These are phyloP conservation scores for Poecilobothrus nobilitatus DNA, from an alignment of 2,888 invertebrate species.

Conservation along the genomic window DNA sequence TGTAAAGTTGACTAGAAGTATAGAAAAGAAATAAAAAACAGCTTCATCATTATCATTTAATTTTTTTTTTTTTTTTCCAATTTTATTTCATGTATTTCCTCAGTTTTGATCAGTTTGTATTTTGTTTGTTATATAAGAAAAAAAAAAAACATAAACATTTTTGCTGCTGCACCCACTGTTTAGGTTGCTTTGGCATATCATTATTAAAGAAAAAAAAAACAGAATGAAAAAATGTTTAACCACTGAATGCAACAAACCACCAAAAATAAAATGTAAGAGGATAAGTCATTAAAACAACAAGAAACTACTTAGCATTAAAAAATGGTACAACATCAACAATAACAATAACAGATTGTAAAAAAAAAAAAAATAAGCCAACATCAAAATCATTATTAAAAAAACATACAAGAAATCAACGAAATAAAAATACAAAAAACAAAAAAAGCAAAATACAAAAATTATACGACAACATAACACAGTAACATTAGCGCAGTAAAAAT, in stretches of 20 bases:
- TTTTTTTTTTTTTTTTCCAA: too few relatives aligned
- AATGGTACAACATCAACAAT: neutral
- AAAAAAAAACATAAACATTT: too few relatives aligned
- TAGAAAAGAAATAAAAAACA: neutral
- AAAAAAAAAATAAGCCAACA: neutral
- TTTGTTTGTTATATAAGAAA: neutral
- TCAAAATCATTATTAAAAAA: neutral
- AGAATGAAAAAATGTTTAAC: neutral
- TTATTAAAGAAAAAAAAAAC: neutral
- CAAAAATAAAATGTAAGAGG: neutral
- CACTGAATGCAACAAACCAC: neutral
- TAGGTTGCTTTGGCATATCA: neutral
- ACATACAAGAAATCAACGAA: neutral
- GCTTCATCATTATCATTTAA: neutral
- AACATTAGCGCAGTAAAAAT: neutral
- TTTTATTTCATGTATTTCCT: neutral
- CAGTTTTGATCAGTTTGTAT: neutral
- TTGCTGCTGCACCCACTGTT: neutral
- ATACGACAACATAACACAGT: too few relatives aligned
- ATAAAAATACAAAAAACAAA: neutral
- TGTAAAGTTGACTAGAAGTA: neutral
- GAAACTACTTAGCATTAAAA: conserved; percentile 4
- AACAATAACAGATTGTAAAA: too few relatives aligned
- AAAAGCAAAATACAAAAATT: neutral
- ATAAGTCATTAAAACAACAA: conserved; percentile 3